Base-by-base conservation (phyloP, 2,797 vertebrate genomes). In the Falco peregrinus region DNA sequence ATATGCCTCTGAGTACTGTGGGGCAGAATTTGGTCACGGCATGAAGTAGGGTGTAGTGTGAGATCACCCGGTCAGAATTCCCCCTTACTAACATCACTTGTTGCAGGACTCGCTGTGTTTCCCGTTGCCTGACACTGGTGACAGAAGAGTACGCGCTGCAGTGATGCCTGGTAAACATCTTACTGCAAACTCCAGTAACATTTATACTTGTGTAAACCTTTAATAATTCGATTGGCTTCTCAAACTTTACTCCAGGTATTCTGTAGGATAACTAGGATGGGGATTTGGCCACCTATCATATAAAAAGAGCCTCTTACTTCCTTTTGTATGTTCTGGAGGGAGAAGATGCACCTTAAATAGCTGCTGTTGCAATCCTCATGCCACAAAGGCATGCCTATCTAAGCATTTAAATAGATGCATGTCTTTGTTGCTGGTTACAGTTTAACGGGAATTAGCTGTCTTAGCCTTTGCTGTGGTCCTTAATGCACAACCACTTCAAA, bases 1-100 rank as follows among this genome's bases (percentile, higher is more conserved):
- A 50, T 31, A 26, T 0, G 4, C 65, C 9, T 3, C 57, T 50
- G 61, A 63, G 69, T 63, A 53, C 48, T 0, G 0, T 10, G 20
- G n/a, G 60, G 51, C 60, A 83, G 61, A 95, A 47, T 84, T 87
- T 35, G 45, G 77, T 87, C 70, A 54, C 0, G 1, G 54, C 43
- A 54, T 75, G n/a, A 93, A 84, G 35, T 35, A 76, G 6, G 31
- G 45, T 0, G 0, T 64, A 31, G 45, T 19, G 35, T 60, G 71
- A 97, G 87, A 77, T 86, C 84, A 85, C 48, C 31, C 2, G 0
- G 43, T n/a, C 89, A 87, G 53, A 75, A 81, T 64, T 65, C 71
- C 69, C 77, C n/a, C 28, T 47, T 57, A 37, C 28, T 81, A 56
- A 43, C 31, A 18, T 43, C 57, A 50, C 24, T 70, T 78, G 57